Evolutionary conservation across 2,113 vertebrate species (phyloP).

Genomic region (Bambusicola thoracicus): DNA sequence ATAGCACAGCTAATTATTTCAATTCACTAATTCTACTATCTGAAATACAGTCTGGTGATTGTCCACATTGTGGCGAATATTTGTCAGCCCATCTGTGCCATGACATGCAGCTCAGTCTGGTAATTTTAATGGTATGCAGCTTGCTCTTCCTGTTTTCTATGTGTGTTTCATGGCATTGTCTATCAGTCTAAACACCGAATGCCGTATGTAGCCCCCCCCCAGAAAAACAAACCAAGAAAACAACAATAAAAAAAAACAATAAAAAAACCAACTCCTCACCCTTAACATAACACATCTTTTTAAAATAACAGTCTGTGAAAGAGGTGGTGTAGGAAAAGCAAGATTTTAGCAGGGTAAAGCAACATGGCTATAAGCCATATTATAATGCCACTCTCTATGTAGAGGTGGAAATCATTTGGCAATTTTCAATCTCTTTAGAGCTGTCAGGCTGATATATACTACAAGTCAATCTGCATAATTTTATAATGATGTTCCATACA

Average conservation of each 20-base stretch:
- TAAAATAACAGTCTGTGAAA: constrained; percentile 23
- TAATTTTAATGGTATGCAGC: not conserved
- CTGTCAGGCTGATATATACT: not conserved
- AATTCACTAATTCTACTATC: not conserved
- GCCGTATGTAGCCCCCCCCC: not conserved
- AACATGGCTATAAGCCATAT: not conserved
- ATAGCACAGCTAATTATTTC: not conserved
- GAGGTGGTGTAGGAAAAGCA: not conserved
- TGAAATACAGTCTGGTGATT: not conserved
- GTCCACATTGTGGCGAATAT: not conserved
- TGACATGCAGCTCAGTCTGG: constrained; percentile 25
- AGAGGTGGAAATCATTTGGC: constrained; percentile 2
- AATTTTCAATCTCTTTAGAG: constrained; percentile 31
- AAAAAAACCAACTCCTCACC: no score
- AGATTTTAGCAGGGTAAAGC: not conserved
- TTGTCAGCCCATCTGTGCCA: constrained; percentile 3
- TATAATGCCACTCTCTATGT: not conserved
- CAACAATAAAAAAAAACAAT: not conserved
- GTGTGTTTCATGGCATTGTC: not conserved
- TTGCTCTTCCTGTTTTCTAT: constrained; percentile 11
- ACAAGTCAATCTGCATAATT: not conserved
- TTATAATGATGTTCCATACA: not conserved
- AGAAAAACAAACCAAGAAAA: not conserved
- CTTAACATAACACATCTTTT: not conserved
- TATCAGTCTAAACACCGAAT: not conserved